phyloP scores from a whole-genome alignment of 2,113 vertebrate genomes.

The Poecile atricapillus region DNA sequence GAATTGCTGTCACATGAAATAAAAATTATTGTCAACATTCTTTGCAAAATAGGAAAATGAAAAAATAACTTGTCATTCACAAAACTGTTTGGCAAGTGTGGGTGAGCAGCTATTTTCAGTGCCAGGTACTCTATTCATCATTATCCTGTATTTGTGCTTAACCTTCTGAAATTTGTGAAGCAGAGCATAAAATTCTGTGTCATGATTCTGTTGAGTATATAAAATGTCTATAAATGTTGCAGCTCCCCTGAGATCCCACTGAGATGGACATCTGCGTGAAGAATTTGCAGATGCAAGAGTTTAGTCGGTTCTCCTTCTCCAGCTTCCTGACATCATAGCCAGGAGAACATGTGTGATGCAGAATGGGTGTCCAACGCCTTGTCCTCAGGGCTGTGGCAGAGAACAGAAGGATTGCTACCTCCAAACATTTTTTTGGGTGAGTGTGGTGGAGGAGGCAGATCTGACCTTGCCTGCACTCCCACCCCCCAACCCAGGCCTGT shows the following conservation, averaged over 20 bases:
- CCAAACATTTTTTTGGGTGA: background rate
- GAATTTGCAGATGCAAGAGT: background rate
- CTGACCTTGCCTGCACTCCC: background rate
- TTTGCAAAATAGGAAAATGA: background rate
- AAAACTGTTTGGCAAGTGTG: background rate
- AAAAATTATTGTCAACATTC: background rate
- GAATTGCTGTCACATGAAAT: background rate
- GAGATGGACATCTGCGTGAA: background rate
- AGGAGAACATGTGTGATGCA: background rate
- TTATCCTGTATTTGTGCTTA: background rate
- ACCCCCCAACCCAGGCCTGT: too few species aligned
- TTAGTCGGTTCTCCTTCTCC: background rate
- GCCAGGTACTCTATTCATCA: background rate
- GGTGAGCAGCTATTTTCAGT: background rate
- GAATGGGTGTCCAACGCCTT: fast-evolving
- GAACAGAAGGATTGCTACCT: background rate
- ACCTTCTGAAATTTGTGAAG: background rate
- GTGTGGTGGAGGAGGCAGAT: background rate
- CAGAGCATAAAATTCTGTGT: background rate
- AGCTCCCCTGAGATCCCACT: background rate
- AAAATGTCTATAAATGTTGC: background rate
- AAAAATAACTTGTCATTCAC: background rate
- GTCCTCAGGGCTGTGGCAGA: background rate
- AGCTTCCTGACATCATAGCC: background rate
- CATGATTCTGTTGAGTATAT: background rate